Conservation (phyloP, 35 echinoderm and acorn worm species). For the Heliocidaris tuberculata region DNA sequence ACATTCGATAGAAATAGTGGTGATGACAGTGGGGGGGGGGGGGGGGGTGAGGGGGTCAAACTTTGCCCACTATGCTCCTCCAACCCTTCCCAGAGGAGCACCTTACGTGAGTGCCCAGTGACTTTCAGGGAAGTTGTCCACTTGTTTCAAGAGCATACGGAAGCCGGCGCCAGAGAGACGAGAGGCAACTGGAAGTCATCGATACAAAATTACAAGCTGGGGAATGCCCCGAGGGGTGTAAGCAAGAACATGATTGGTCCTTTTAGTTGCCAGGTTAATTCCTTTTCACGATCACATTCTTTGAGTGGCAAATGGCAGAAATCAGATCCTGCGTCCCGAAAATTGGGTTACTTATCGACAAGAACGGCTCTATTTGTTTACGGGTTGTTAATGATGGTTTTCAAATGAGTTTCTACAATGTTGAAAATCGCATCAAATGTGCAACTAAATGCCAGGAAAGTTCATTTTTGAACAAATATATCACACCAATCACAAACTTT, state of each 20-base stretch:
- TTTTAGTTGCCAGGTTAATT: neutral
- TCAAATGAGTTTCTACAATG: neutral
- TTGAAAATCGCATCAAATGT: neutral
- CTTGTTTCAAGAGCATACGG: neutral
- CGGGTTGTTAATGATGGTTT: neutral
- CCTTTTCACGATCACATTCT: neutral
- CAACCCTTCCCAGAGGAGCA: neutral
- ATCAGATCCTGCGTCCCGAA: neutral
- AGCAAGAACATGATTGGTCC: neutral
- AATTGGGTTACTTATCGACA: neutral
- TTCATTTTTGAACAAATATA: too few species aligned
- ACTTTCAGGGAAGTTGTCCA: neutral
- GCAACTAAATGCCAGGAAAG: neutral
- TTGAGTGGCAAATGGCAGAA: neutral
- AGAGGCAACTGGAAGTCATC: slow-evolving; percentile 8
- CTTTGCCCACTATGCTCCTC: neutral
- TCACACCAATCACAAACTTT: too few species aligned
- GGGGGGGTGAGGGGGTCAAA: too few species aligned
- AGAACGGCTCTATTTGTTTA: neutral
- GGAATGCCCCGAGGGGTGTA: neutral
- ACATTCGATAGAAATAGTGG: too few species aligned
- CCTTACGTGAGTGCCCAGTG: neutral
- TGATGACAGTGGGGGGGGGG: too few species aligned
- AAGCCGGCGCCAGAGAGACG: neutral
- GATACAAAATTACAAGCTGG: neutral